phyloP scores from a whole-genome alignment of 2,888 invertebrate species.

The Ectemnius lituratus region DNA sequence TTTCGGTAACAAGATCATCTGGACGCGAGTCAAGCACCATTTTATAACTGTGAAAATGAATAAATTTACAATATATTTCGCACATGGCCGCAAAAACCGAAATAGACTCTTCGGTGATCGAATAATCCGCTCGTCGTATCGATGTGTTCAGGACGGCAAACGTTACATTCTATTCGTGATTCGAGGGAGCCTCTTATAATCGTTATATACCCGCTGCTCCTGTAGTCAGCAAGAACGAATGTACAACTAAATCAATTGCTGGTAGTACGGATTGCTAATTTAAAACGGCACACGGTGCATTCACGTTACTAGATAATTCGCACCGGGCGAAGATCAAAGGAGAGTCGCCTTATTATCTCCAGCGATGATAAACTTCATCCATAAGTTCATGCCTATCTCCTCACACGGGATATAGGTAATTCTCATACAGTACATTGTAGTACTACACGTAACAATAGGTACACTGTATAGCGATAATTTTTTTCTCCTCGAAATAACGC shows the following conservation, averaged over 20 bases:
- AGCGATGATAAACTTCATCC: conserved; percentile 19
- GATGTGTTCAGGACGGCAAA: conserved; percentile 74
- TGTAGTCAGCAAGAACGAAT: conserved; percentile 36
- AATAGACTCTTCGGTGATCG: conserved; percentile 31
- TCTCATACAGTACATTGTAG: conserved; percentile 37
- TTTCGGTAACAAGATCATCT: conserved; percentile 8
- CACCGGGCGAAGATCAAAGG: conserved; percentile 17
- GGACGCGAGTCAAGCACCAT: conserved; percentile 3
- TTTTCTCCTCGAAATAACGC: conserved; percentile 46
- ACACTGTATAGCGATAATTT: conserved; percentile 47
- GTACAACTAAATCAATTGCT: conserved; percentile 20
- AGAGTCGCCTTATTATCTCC: conserved; percentile 17
- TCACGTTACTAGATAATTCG: neutral
- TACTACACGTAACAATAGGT: conserved; percentile 49
- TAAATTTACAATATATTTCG: conserved; percentile 22
- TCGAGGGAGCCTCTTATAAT: neutral
- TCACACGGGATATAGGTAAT: conserved; percentile 19
- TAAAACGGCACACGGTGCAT: neutral
- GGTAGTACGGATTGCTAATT: conserved; percentile 8
- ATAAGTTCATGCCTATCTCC: conserved; percentile 8
- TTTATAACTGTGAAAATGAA: conserved; percentile 22
- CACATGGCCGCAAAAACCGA: conserved; percentile 26
- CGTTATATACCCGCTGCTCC: conserved; percentile 26
- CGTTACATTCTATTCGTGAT: conserved; percentile 48
- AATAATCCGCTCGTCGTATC: conserved; percentile 61